These are phyloP conservation scores for Nomada lathburiana DNA, from an alignment of 2,888 invertebrate genomes.

Conservation along the genomic window DNA sequence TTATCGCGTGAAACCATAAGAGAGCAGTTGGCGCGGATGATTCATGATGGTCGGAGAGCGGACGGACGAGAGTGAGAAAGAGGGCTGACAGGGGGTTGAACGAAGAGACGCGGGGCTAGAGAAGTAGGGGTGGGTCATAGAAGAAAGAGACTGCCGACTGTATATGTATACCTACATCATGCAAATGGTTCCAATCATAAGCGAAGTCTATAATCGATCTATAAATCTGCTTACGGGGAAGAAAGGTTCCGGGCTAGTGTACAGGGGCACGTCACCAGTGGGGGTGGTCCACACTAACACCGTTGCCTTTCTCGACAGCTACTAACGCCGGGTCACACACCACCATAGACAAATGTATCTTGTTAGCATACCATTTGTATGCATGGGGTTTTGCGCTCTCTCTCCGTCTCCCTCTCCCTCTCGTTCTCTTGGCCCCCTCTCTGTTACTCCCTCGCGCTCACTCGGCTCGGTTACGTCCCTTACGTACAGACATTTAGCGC, in stretches of 20 bases:
- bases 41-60: slow-evolving; percentile 76
- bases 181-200: slow-evolving; percentile 84
- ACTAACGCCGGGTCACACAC: slow-evolving; percentile 71
- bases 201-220: slow-evolving; percentile 84
- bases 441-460: slow-evolving; percentile 43
- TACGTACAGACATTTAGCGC: slow-evolving; percentile 78
- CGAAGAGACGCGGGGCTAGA: slow-evolving; percentile 14
- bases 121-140: slow-evolving; percentile 15
- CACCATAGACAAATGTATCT: slow-evolving; percentile 84
- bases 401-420: slow-evolving; percentile 42
- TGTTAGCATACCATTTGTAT: slow-evolving; percentile 84
- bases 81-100: slow-evolving; percentile 23
- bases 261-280: slow-evolving; percentile 61
- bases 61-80: slow-evolving; percentile 55
- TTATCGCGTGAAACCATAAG: slow-evolving; percentile 81
- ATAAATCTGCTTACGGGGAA: slow-evolving; percentile 83
- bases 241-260: slow-evolving; percentile 65
- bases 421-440: slow-evolving; percentile 15
- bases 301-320: slow-evolving; percentile 53
- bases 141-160: slow-evolving; percentile 64
- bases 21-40: slow-evolving; percentile 82
- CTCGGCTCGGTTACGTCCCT: slow-evolving; percentile 69
- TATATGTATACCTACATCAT: slow-evolving; percentile 79
- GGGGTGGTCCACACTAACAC: slow-evolving; percentile 60
- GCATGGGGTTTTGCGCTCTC: slow-evolving; percentile 81